phyloP scores from a whole-genome alignment of 2,113 vertebrate genomes.

The Pelmatolapia mariae region DNA sequence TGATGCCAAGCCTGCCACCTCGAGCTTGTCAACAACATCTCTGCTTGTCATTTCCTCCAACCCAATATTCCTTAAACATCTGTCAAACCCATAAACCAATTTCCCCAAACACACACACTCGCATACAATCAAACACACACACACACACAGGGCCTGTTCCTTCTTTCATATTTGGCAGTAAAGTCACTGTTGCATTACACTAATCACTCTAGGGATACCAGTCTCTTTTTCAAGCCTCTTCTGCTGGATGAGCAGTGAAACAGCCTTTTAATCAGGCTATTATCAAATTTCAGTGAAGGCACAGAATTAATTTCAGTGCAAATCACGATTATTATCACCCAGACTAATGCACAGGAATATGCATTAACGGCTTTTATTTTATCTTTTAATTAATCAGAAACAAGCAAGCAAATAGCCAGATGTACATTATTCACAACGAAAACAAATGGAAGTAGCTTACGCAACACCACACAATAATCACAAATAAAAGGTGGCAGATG shows the following conservation, averaged over 20 bases:
- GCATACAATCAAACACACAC: not conserved
- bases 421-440: constrained; percentile 12
- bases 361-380: constrained; percentile 1
- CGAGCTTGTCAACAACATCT: constrained; percentile 30
- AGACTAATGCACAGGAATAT: not conserved
- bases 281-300: constrained; percentile 4
- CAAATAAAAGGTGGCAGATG: not conserved
- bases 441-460: not conserved
- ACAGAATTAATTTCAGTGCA: not conserved
- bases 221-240: not conserved
- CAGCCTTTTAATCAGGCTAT: constrained; percentile 25
- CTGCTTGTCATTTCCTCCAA: constrained; percentile 18
- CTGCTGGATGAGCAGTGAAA: not conserved
- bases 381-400: constrained; percentile 6
- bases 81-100: constrained; percentile 7
- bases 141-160: not conserved
- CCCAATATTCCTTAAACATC: constrained; percentile 1
- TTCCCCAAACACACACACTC: not conserved
- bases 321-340: not conserved
- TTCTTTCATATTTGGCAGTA: not conserved
- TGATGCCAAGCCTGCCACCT: constrained; percentile 32
- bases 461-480: too few relatives aligned
- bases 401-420: not conserved
- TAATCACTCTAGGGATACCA: not conserved
- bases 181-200: not conserved